Evolutionary conservation across 2,888 invertebrate genomes (phyloP).

Genomic region (Brachyptera putata): DNA sequence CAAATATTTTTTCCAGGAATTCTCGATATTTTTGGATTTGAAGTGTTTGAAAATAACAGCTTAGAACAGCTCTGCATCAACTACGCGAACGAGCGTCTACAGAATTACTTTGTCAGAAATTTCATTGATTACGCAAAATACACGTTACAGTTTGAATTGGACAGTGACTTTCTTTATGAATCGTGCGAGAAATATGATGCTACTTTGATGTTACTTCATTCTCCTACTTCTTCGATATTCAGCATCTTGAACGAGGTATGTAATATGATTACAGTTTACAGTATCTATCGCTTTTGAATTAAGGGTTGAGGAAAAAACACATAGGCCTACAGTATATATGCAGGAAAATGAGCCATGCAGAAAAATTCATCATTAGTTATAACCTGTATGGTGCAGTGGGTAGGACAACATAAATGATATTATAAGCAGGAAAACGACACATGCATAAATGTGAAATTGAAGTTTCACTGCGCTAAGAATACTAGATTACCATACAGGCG

Average conservation of each 20-base stretch:
- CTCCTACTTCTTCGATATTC: conserved; percentile 42
- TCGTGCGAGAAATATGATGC: conserved; percentile 24
- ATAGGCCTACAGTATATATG: no score
- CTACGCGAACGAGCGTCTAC: conserved; percentile 44
- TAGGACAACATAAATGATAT: no score
- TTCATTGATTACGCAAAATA: conserved; percentile 36
- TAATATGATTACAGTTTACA: no score
- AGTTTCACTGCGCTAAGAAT: no score
- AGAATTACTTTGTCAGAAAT: conserved; percentile 42
- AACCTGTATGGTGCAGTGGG: no score
- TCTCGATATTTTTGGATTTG: conserved; percentile 45
- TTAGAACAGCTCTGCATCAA: conserved; percentile 42
- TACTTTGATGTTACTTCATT: conserved; percentile 38
- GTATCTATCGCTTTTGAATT: no score
- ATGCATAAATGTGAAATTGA: no score
- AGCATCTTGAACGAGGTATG: conserved; percentile 42
- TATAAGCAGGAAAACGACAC: no score
- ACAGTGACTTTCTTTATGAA: conserved; percentile 38
- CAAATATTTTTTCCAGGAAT: conserved; percentile 38
- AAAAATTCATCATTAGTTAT: no score
- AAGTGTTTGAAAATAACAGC: conserved; percentile 41
- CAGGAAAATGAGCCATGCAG: no score
- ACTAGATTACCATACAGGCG: no score
- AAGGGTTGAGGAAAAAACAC: no score
- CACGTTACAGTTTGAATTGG: conserved; percentile 38